Base-by-base conservation (phyloP, 23 tunicate genomes). In the Diplosoma virens region DNA sequence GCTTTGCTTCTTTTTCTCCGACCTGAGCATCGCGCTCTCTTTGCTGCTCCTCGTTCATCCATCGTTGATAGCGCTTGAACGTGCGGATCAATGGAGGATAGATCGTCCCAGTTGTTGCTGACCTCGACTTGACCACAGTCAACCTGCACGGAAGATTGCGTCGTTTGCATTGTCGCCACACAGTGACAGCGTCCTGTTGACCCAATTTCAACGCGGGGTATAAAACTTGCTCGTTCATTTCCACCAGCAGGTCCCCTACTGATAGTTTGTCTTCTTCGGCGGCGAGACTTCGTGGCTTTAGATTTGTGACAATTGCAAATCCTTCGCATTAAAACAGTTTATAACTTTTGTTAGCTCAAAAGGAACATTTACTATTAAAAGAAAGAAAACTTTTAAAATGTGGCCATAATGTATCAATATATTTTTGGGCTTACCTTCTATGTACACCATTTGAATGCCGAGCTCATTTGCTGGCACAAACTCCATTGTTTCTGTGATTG, bases 381-480 rank as follows among this genome's bases (percentile, higher is more conserved):
- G 16, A 45, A 45, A 45, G 16, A 45, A 16, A 9, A 45, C 52
- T 9, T 9, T 9, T 45, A 9, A 9, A 16, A n/a, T n/a, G n/a
- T n/a, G n/a, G n/a, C n/a, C n/a, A n/a, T n/a, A n/a, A n/a, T n/a
- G n/a, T n/a, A 41, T 16, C 6, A 14, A 16, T 5, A 56, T n/a
- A 16, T 21, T 56, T 56, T 18, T 56, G 64, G 35, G 26, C 84
- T 72, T 17, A 90, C 97, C 97, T 23, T 84, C 58, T 2, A 81
- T 68, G 37, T 81, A 90, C 4, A 90, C 34, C 35, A 90, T 75
- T 36, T 80, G 77, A 21, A 90, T 74, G 55, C 97, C 97, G 16
- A 90, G 79, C 34, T 90, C 85, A 59, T 75, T 25, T 0, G 86
- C 74, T 24, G 97, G 97, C 2, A 90, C 97, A 59, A 90, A 81